Evolutionary conservation across 2,113 vertebrate species (phyloP).

Genomic region (Theristicus caerulescens): DNA sequence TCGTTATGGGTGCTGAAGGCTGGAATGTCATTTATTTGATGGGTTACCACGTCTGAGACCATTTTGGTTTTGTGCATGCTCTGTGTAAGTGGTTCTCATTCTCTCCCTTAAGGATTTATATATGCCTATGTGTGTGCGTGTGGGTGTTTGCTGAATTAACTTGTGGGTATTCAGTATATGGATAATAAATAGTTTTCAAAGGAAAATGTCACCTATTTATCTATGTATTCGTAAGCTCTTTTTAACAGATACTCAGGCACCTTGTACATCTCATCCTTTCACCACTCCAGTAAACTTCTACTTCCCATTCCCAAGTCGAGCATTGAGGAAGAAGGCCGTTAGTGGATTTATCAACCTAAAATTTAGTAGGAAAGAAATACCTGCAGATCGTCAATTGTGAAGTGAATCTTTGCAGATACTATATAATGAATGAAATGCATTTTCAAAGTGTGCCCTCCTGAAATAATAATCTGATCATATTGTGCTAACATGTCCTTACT

Average conservation of each 20-base stretch:
- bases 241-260: background rate
- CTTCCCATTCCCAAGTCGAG: background rate
- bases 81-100: background rate
- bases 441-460: background rate
- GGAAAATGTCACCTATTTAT: background rate
- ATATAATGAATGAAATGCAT: background rate
- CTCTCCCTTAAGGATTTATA: background rate
- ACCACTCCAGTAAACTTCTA: background rate
- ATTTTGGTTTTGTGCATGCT: background rate
- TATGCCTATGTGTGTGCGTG: rapidly evolving
- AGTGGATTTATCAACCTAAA: background rate
- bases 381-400: background rate
- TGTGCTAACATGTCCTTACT: background rate
- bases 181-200: background rate
- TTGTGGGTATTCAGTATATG: rapidly evolving
- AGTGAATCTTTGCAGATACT: background rate
- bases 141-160: background rate
- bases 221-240: background rate
- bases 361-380: background rate
- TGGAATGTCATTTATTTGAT: background rate
- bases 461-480: background rate
- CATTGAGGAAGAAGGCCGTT: background rate
- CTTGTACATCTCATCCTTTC: background rate
- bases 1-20: background rate
- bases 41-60: background rate